Percentiles rank a stretch among this genome's conserved stretches.
phyloP scores from a whole-genome alignment of 2,888 invertebrate genomes.

The Caenorhabditis doughertyi region DNA sequence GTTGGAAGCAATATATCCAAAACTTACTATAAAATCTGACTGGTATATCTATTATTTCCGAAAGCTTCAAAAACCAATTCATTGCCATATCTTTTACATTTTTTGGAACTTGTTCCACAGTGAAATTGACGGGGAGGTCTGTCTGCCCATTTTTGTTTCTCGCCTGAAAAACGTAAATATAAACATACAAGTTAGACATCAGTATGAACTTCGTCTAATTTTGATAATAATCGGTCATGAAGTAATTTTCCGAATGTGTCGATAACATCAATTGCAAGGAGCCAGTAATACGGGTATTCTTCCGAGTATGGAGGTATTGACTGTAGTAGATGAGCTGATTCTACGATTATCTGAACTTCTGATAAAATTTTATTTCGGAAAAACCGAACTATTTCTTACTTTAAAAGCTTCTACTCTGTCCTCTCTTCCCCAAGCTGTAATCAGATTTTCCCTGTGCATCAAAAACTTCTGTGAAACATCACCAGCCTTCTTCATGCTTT shows the following conservation, averaged over 20 bases:
- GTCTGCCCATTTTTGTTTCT: constrained; percentile 51
- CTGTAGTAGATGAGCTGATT: constrained; percentile 32
- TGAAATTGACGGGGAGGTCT: constrained; percentile 39
- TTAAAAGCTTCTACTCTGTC: constrained; percentile 58
- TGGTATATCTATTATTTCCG: constrained; percentile 95
- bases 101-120: constrained; percentile 79
- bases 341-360: constrained; percentile 31
- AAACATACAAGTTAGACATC: not conserved
- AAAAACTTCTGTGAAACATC: constrained; percentile 48
- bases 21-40: constrained; percentile 88
- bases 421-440: constrained; percentile 35
- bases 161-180: constrained; percentile 31
- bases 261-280: constrained; percentile 94
- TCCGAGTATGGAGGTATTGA: constrained; percentile 24
- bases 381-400: not conserved
- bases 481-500: constrained; percentile 27
- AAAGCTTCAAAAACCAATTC: constrained; percentile 99
- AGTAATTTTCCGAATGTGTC: constrained; percentile 93
- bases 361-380: not conserved
- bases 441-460: constrained; percentile 34
- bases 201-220: constrained; percentile 83
- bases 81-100: constrained; percentile 86
- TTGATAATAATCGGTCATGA: constrained; percentile 90
- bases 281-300: constrained; percentile 89
- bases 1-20: not conserved